Base-by-base conservation (phyloP, 2,888 invertebrate species). In the Frankliniella fusca region DNA sequence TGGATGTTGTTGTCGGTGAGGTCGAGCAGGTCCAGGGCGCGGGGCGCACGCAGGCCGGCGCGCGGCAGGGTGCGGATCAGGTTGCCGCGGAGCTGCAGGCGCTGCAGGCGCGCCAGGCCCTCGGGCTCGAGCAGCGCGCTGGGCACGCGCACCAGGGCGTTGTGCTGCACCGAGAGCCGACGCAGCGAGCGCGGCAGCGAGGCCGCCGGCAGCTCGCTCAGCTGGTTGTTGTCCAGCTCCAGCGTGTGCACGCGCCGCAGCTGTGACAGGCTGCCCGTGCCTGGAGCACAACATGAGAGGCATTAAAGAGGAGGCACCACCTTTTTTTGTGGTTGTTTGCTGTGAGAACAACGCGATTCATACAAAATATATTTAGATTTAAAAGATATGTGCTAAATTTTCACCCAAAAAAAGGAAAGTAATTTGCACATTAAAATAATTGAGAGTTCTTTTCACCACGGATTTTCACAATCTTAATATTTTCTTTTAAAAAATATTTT, bases 1-100 rank as follows among this genome's bases (percentile, higher is more conserved):
- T 76, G 70, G 50, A 87, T 90, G 87, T 93, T 92, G 88, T 96
- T 96, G 87, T 94, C 94, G 84, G 95, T 94, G 85, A 96, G 89
- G 88, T 95, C 95, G 85, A 96, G 89, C 86, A 94, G 94, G 86
- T 95, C 95, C 84, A 96, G 88, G 86, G 92, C 92, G 87, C 92
- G 92, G 80, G 90, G 89, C 85, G 90, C 90, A 85, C 91, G 90
- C 23, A 86, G 88, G 23, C 70, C 70, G 23, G 70, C 12, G 11
- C 70, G 70, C 23, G 70, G 70, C 70, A 76, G 70, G 23, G 70
- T 76, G 23, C 70, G 70, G 70, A 76, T 27, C 3, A n/a, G 70
- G 70, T 76, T 70, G 81, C 61, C 80, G 79, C 93, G 90, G 83
- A 94, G 88, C 87, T 93, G 92, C 82, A 94, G 88, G 90, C 92